phyloP scores from a whole-genome alignment of 2,797 vertebrate species.

The Percopsis omiscomaycus region DNA sequence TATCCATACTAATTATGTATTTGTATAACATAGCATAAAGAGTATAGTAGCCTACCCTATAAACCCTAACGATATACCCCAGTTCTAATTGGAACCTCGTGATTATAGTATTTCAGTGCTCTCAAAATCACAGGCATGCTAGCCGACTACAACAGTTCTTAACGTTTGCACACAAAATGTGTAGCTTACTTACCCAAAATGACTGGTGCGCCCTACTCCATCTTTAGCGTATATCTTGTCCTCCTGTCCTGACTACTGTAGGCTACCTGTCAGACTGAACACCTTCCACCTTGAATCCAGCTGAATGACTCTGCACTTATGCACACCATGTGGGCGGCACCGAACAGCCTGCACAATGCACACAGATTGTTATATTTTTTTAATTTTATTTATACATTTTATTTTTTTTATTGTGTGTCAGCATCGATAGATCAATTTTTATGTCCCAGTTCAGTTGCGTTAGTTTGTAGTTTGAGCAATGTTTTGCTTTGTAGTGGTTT shows the following conservation, averaged over 20 bases:
- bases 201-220: neutral
- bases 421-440: too few species aligned
- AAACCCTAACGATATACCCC: neutral
- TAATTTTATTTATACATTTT: neutral
- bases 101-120: too few species aligned
- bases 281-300: slow-evolving; percentile 20
- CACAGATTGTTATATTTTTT: too few species aligned
- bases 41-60: too few species aligned
- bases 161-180: too few species aligned
- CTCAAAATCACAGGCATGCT: too few species aligned
- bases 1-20: too few species aligned
- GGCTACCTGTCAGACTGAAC: slow-evolving; percentile 37
- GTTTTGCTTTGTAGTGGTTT: too few species aligned
- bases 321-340: slow-evolving; percentile 32
- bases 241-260: neutral
- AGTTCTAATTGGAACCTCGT: neutral
- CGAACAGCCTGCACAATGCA: neutral
- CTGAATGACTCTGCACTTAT: slow-evolving; percentile 9
- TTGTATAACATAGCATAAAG: too few species aligned
- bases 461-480: too few species aligned
- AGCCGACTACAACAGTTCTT: too few species aligned
- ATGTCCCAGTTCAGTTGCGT: too few species aligned
- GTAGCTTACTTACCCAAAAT: slow-evolving; percentile 46
- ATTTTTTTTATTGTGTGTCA: slow-evolving; percentile 16
- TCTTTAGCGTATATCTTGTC: slow-evolving; percentile 2